Evolutionary conservation across 2,113 vertebrate species (phyloP).

Genomic region (Okapia johnstoni): DNA sequence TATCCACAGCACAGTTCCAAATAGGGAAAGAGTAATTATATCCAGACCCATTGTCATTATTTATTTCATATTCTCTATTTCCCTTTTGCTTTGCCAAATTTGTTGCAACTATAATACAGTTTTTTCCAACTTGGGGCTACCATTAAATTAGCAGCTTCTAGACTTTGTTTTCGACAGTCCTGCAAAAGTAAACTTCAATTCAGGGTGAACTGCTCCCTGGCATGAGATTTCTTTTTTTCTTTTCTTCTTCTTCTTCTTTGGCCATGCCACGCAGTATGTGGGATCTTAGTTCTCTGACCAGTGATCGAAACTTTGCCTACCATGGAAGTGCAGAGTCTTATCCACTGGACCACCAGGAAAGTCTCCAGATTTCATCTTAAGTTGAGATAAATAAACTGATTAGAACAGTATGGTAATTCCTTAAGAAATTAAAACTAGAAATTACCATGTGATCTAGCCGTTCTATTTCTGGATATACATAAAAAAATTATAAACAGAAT

Average conservation of each 20-base stretch:
- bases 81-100: background rate
- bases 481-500: background rate
- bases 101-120: background rate
- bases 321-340: background rate
- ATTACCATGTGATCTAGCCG: background rate
- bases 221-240: background rate
- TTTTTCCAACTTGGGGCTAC: background rate
- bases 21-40: background rate
- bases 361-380: background rate
- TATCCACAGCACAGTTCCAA: background rate
- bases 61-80: background rate
- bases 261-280: background rate
- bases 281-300: background rate
- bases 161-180: background rate
- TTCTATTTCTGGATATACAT: background rate
- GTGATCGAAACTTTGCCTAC: background rate
- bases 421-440: constrained; percentile 21
- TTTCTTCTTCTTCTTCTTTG: background rate
- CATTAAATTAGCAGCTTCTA: background rate
- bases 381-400: background rate
- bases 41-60: background rate
- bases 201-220: background rate
- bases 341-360: background rate
- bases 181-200: constrained; percentile 34
- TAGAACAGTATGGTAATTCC: background rate